These are phyloP conservation scores for Nannoperca australis DNA, from an alignment of 2,797 vertebrate species.

Conservation along the genomic window DNA sequence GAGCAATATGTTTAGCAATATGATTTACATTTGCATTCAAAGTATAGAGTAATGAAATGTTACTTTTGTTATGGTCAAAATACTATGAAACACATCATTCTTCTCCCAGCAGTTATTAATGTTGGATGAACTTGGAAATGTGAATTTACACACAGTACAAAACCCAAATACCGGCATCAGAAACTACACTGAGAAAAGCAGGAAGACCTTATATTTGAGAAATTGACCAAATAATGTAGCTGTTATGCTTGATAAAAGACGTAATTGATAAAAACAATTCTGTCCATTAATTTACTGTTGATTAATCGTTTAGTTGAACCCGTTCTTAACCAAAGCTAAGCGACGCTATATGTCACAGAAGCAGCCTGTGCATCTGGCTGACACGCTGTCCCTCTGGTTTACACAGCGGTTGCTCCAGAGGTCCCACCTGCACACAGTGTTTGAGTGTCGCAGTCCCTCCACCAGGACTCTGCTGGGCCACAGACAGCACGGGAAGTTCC, in stretches of 20 bases:
- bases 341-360: background rate
- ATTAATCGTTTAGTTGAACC: background rate
- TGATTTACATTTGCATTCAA: background rate
- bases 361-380: background rate
- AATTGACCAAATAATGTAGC: background rate
- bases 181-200: background rate
- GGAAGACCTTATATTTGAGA: background rate
- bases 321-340: background rate
- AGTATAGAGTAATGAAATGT: background rate
- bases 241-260: background rate
- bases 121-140: background rate
- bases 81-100: no score
- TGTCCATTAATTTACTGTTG: background rate
- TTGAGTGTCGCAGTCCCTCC: constrained; percentile 47
- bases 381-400: background rate
- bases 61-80: background rate
- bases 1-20: background rate
- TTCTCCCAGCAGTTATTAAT: background rate
- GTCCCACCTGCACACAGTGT: constrained; percentile 77
- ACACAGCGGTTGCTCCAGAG: constrained; percentile 71
- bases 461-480: constrained; percentile 64
- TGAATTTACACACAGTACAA: background rate
- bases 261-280: background rate
- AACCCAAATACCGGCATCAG: background rate
- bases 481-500: constrained; percentile 68